Evolutionary conservation across 1,140 invertebrate genomes (phyloP), one percentile per base, ranked within the genome.

Genomic region (Drosophila kohkoa): DNA sequence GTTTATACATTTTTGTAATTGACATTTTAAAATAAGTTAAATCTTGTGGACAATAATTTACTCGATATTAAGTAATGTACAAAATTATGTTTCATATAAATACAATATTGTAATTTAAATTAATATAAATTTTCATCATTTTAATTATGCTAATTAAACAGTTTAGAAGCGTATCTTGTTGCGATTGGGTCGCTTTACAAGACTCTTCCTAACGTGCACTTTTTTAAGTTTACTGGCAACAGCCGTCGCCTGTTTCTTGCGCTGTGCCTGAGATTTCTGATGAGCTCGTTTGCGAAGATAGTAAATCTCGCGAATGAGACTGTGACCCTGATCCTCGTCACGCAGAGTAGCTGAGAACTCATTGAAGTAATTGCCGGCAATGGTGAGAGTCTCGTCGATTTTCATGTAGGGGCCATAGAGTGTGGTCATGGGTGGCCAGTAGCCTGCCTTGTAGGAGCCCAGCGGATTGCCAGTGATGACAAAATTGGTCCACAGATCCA

Each of bases 371-470:
- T 92, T 91, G 6, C 85, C 82, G 0, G 71, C 89, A 3, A 92
- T 86, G 1, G 82, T 91, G 3, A 92, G 75, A 0, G 88, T 86
- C 49, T 92, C 86, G 41, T 92, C 86, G 38, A 92, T 88, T 58
- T 92, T 92, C 75, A 92, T 75, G 46, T 92, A 92, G 6, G 92
- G 91, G 0, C 92, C 92, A 35, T 90, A 91, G 0, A 92, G 73
- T 1, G 90, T 92, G 4, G 91, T 90, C 88, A 92, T 90, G 3
- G 91, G 91, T 15, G 91, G 91, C 91, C 91, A 92, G 49, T 92
- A 91, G 48, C 91, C 90, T 3, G 71, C 64, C 5, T 79, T 77
- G 41, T 82, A 64, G 5, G 79, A 82, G 8, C 82, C 85, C 3
- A 91, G 52, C 1, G 92, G 92, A 76, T 91, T 79, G 6, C 92